Conservation (phyloP, 1,140 invertebrate species). For the Caligus rogercresseyi region DNA sequence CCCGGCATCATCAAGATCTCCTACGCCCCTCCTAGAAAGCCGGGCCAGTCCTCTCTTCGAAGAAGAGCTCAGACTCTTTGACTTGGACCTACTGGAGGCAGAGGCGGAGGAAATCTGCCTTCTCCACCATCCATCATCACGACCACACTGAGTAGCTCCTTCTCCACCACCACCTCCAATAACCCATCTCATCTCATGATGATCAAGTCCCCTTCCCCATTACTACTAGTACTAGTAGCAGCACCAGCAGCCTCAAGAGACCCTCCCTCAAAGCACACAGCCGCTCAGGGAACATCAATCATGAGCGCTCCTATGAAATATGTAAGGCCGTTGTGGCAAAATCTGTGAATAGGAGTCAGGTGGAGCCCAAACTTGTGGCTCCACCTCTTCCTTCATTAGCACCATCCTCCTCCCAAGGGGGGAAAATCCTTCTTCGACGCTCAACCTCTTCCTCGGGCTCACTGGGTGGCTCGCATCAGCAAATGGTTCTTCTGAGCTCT, state of each 20-base stretch:
- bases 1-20: background rate
- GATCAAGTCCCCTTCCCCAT: too few species aligned
- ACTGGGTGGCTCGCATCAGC: background rate
- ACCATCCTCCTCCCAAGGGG: background rate
- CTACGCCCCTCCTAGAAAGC: background rate
- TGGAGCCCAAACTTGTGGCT: conserved; percentile 62
- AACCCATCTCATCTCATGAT: too few species aligned
- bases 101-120: too few species aligned
- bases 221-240: background rate
- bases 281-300: conserved; percentile 51
- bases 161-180: background rate
- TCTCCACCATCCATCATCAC: background rate
- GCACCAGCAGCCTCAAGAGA: background rate
- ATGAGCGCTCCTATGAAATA: conserved; percentile 85
- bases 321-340: conserved; percentile 86
- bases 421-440: background rate
- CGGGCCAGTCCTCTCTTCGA: background rate
- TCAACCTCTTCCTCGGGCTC: background rate
- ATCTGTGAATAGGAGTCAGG: conserved; percentile 64
- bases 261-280: background rate
- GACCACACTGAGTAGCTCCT: background rate
- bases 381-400: conserved; percentile 46
- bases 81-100: background rate
- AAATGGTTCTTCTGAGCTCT: background rate
- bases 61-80: background rate